Percentiles rank a stretch among this genome's conserved stretches.
These are phyloP conservation scores for Lithophane socia DNA, from an alignment of 2,888 invertebrate species.

Conservation along the genomic window DNA sequence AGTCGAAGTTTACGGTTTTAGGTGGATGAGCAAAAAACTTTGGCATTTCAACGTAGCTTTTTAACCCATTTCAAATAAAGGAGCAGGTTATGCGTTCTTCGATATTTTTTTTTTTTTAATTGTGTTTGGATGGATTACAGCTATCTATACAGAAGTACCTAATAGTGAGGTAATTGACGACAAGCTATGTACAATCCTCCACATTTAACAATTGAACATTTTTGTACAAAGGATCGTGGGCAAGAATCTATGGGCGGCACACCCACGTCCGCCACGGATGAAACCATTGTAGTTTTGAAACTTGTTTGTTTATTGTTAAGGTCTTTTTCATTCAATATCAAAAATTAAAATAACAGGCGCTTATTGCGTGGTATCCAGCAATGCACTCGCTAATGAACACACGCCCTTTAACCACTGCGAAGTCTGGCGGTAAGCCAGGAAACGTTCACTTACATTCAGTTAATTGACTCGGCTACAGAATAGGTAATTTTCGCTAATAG, in stretches of 20 bases:
- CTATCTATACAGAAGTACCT: too few species aligned
- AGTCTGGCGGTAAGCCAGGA: slow-evolving; percentile 53
- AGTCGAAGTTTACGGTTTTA: slow-evolving; percentile 2
- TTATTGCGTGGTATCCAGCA: slow-evolving; percentile 5
- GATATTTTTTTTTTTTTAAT: too few species aligned
- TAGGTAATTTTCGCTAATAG: slow-evolving; percentile 16
- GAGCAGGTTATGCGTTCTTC: background rate
- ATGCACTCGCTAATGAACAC: slow-evolving; percentile 50
- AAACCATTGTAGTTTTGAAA: too few species aligned
- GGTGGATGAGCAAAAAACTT: background rate
- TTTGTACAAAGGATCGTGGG: too few species aligned
- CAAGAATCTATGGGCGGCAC: too few species aligned
- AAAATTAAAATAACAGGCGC: background rate
- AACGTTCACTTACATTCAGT: slow-evolving; percentile 40
- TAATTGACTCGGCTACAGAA: slow-evolving; percentile 46
- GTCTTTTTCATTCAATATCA: background rate
- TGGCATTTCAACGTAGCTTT: background rate
- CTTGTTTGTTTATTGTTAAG: too few species aligned
- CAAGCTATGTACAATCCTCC: too few species aligned
- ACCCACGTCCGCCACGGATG: too few species aligned
- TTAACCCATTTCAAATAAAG: background rate
- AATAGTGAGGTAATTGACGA: too few species aligned
- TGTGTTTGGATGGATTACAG: too few species aligned
- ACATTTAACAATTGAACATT: too few species aligned
- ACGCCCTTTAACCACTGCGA: slow-evolving; percentile 23